Evolutionary conservation across 2,888 invertebrate species (phyloP), one percentile per base, ranked within the genome.

Genomic region (Nowickia ferox): DNA sequence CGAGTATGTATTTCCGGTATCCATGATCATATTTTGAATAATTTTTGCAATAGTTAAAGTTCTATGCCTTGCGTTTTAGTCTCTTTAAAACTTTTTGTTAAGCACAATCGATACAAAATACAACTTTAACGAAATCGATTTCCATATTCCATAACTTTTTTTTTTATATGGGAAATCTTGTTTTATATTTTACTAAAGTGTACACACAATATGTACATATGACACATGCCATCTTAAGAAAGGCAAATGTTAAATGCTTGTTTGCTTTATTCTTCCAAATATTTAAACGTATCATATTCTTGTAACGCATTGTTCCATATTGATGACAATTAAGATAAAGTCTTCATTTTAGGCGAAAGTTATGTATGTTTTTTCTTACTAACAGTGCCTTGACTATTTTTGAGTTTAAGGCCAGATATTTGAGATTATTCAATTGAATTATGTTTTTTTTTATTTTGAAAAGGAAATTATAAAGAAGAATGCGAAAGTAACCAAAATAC

Each of bases 311-410:
- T 74, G 72, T 57, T 59, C 9, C 74, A 84, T 61, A 63, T 71
- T 63, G 84, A 84, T 86, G 68, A 42, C 74, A 86, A 77, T 86
- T 74, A 66, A 77, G 84, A 86, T 84, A 86, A 77, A 72, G 59
- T 77, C 61, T 61, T 69, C 42, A 71, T 42, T 74, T 59, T 72
- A 46, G 77, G 57, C 48, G 69, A 68, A 17, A 66, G 42, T 68
- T 66, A 30, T 30, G 30, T 30, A 55, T 44, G 69, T 75, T 63
- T 79, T 61, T 61, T 8, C 5, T 13, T 13, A 15, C 57, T 38
- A 30, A 57, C 55, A 65, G 30, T n/a, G 13, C 65, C 22, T 11
- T 15, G 19, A 9, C 13, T 44, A 9, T 53, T 61, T 17, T n/a
- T 68, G 9, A 66, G 53, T 69, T 68, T 69, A 75, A 53, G 9